Evolutionary conservation across 2,797 vertebrate genomes (phyloP).

Genomic region (Momotus momota): DNA sequence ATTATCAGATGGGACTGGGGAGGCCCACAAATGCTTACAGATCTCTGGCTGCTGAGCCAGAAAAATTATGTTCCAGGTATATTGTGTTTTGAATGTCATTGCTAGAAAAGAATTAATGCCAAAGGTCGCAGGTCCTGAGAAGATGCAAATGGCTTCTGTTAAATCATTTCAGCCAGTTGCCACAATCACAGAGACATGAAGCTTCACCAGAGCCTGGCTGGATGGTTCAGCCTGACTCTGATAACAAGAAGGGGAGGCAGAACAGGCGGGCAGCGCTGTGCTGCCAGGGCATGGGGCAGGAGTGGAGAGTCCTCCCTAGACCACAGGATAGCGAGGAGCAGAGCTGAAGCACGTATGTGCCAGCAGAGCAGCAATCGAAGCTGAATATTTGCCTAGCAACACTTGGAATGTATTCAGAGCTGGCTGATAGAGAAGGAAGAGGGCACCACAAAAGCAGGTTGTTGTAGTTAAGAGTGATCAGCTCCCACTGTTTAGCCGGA

Average conservation of each 20-base stretch:
- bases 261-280: rapidly evolving
- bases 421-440: background rate
- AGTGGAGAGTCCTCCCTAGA: background rate
- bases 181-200: background rate
- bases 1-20: background rate
- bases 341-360: background rate
- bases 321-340: background rate
- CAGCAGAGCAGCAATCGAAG: background rate
- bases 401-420: background rate
- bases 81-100: background rate
- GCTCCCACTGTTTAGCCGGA: background rate
- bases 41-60: background rate
- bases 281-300: background rate
- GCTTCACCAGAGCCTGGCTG: background rate
- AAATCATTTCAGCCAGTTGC: background rate
- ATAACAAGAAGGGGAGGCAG: background rate
- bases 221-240: background rate
- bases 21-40: background rate
- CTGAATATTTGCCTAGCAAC: background rate
- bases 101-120: background rate
- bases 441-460: background rate
- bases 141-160: background rate
- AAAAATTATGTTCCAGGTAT: background rate
- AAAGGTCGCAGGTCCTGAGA: background rate
- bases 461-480: background rate